A percentile compares a stretch with the other conserved stretches of the same genome.
Conservation (phyloP, 2,888 invertebrate genomes). For the Aplocera efformata region DNA sequence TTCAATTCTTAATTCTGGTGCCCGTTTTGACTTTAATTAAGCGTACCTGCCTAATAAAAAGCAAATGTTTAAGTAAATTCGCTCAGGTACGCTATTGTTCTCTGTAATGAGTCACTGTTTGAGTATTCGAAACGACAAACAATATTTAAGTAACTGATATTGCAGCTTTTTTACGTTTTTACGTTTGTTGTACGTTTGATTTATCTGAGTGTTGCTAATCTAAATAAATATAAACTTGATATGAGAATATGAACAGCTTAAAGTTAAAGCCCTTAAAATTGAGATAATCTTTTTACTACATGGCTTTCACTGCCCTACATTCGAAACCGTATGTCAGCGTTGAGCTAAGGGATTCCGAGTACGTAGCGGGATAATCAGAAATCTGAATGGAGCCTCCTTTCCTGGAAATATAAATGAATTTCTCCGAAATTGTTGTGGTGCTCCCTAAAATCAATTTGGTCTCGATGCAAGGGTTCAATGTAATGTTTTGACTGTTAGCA, state of each 20-base stretch:
- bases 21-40: slow-evolving; percentile 63
- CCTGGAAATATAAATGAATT: slow-evolving; percentile 67
- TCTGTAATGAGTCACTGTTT: slow-evolving; percentile 53
- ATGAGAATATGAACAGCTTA: too few species aligned
- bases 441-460: slow-evolving; percentile 53
- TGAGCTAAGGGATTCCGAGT: not conserved
- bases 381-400: slow-evolving; percentile 58
- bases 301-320: too few species aligned
- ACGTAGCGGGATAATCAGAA: slow-evolving; percentile 45
- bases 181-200: slow-evolving; percentile 19
- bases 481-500: slow-evolving; percentile 49
- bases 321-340: too few species aligned
- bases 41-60: slow-evolving; percentile 54
- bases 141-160: slow-evolving; percentile 1
- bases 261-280: too few species aligned
- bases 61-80: slow-evolving; percentile 64
- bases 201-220: not conserved
- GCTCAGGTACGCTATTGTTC: slow-evolving; percentile 62
- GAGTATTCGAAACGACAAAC: slow-evolving; percentile 30
- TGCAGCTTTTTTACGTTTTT: not conserved
- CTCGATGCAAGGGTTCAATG: slow-evolving; percentile 49
- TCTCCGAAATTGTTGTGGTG: slow-evolving; percentile 57
- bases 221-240: too few species aligned
- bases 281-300: too few species aligned
- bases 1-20: slow-evolving; percentile 58